Percentiles rank a stretch among this genome's conserved stretches.
These are phyloP conservation scores for Opisthocomus hoazin DNA, from an alignment of 2,113 vertebrate species.

Conservation along the genomic window DNA sequence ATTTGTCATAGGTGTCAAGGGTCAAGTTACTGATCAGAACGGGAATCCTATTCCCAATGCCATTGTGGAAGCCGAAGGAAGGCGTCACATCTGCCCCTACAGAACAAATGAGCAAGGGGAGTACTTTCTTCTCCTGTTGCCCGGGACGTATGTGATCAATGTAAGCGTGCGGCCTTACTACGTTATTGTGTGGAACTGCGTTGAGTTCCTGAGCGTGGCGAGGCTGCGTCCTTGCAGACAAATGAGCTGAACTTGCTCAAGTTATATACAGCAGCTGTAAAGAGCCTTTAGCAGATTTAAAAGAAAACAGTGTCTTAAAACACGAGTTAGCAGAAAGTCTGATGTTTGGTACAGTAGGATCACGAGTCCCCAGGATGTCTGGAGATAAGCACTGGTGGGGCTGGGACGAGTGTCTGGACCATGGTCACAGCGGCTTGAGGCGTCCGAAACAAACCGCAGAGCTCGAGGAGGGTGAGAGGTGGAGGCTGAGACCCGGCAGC, in stretches of 20 bases:
- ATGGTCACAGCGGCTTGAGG: fast-evolving
- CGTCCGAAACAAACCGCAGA: neutral
- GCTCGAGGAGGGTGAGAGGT: neutral
- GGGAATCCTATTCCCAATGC: constrained; percentile 76
- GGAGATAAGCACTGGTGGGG: neutral
- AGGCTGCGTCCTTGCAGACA: neutral
- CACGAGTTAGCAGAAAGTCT: neutral
- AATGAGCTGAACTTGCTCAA: neutral
- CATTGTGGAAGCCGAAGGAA: constrained; percentile 82
- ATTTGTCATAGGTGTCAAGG: constrained; percentile 83
- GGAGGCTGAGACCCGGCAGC: neutral
- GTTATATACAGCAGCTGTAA: neutral
- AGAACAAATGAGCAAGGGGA: constrained; percentile 83
- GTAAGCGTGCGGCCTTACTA: constrained; percentile 67
- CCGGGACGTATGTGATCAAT: constrained; percentile 85
- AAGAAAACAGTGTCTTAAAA: neutral
- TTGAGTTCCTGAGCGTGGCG: neutral
- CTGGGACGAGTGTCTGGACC: neutral
- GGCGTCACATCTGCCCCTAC: constrained; percentile 83
- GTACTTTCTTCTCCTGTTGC: constrained; percentile 89
- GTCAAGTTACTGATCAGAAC: constrained; percentile 79
- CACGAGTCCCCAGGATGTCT: neutral
- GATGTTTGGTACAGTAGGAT: neutral
- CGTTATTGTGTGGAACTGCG: neutral
- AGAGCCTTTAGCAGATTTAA: neutral